These are phyloP conservation scores for Drosophila quadrilineata DNA, from an alignment of 1,140 invertebrate genomes.

Conservation along the genomic window DNA sequence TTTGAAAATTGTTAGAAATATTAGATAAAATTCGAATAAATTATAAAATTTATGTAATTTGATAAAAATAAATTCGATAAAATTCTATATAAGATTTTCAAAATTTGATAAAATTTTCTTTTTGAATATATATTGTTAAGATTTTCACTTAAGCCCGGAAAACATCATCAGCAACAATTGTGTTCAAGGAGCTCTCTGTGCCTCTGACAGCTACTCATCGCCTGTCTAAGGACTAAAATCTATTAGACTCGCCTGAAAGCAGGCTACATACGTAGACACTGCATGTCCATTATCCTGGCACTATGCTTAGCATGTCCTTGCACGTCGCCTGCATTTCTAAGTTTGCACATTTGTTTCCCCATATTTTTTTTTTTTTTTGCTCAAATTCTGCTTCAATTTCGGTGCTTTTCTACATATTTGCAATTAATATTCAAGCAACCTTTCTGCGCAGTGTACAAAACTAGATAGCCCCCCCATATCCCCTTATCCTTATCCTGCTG, in stretches of 20 bases:
- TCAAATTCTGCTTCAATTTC: conserved; percentile 14
- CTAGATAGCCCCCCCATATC: conserved; percentile 18
- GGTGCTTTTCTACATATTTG: conserved; percentile 54
- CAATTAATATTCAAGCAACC: conserved; percentile 79
- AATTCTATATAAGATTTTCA: not conserved
- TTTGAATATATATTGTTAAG: not conserved
- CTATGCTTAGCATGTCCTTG: conserved; percentile 29
- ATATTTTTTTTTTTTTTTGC: conserved; percentile 11
- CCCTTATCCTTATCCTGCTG: not conserved
- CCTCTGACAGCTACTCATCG: conserved; percentile 59
- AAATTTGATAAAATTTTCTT: not conserved
- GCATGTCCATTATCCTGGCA: conserved; percentile 7
- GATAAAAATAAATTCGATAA: no score
- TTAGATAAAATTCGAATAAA: no score
- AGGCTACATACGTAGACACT: conserved; percentile 2
- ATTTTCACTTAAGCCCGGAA: conserved; percentile 4
- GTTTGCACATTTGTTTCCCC: conserved; percentile 76
- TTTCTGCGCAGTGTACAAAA: conserved; percentile 46
- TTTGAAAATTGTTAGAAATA: no score
- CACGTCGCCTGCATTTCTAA: conserved; percentile 77
- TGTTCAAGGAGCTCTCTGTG: not conserved
- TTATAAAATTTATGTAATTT: no score
- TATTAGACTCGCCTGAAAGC: conserved; percentile 49
- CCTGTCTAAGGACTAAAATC: conserved; percentile 51
- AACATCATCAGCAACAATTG: not conserved